phyloP scores from a whole-genome alignment of 2,888 invertebrate species.

The Agonum fuliginosum region DNA sequence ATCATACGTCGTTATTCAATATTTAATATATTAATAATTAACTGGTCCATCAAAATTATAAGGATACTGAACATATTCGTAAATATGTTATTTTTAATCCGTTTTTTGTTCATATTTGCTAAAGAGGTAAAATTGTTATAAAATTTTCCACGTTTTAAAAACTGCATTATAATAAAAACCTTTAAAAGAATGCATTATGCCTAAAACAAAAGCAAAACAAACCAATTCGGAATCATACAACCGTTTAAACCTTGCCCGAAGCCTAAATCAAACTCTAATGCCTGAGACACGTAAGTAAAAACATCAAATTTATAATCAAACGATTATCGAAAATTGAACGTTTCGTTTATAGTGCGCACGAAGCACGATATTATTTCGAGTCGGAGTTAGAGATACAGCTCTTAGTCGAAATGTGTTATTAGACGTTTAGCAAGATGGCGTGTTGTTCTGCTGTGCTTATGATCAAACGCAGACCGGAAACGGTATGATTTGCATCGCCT shows the following conservation, averaged over 20 bases:
- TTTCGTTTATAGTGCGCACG: constrained; percentile 42
- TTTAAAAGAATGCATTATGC: constrained; percentile 5
- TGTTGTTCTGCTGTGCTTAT: no score
- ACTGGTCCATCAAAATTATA: no score
- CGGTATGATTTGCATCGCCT: constrained; percentile 43
- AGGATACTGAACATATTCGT: no score
- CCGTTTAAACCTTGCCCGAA: constrained; percentile 20
- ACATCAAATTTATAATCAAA: constrained; percentile 53
- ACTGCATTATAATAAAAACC: constrained; percentile 4
- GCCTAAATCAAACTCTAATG: constrained; percentile 30
- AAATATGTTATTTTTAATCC: neutral
- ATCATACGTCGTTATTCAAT: no score
- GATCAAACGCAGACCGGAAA: constrained; percentile 24
- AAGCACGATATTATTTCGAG: constrained; percentile 42
- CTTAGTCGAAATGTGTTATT: constrained; percentile 24
- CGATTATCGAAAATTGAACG: constrained; percentile 53
- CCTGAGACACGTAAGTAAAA: constrained; percentile 45
- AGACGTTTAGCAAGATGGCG: constrained; percentile 45
- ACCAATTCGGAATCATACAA: constrained; percentile 19
- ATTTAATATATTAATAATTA: no score
- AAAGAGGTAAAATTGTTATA: neutral
- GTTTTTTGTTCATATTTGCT: neutral
- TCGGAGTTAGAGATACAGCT: neutral
- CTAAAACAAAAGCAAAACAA: constrained; percentile 29
- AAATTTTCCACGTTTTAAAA: neutral